A percentile compares a stretch with the other conserved stretches of the same genome.
Evolutionary conservation across 2,113 vertebrate species (phyloP).

Genomic region (Nycticebus coucang): DNA sequence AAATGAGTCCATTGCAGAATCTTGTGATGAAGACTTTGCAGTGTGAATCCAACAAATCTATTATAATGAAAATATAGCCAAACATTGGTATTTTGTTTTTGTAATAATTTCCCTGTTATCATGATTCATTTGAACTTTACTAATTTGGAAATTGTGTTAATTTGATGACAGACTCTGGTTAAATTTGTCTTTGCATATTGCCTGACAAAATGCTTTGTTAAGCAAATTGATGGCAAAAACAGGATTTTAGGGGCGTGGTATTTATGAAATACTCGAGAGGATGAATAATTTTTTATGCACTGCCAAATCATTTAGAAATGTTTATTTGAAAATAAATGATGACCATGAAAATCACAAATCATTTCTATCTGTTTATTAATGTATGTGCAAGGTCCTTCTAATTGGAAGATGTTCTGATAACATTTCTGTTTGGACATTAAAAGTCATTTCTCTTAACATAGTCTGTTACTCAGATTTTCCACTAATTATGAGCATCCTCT

Average conservation of each 20-base stretch:
- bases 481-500: slow-evolving; percentile 4
- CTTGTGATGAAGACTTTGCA: background rate
- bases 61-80: background rate
- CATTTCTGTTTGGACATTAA: background rate
- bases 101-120: background rate
- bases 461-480: slow-evolving; percentile 23
- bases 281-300: background rate
- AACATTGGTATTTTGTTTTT: background rate
- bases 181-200: background rate
- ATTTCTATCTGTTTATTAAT: slow-evolving; percentile 40
- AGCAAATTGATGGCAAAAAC: background rate
- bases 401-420: slow-evolving; percentile 15
- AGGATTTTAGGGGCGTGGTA: background rate
- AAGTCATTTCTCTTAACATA: background rate
- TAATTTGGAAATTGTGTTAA: slow-evolving; percentile 57
- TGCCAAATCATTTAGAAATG: slow-evolving; percentile 12
- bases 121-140: background rate
- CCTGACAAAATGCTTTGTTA: slow-evolving; percentile 28
- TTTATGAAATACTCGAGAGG: slow-evolving; percentile 47
- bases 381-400: background rate
- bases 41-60: background rate
- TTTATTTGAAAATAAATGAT: slow-evolving; percentile 56
- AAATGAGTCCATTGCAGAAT: background rate
- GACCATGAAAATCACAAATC: background rate
- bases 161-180: background rate